phyloP scores from a whole-genome alignment of 2,797 vertebrate species.

The Margarornis squamiger region DNA sequence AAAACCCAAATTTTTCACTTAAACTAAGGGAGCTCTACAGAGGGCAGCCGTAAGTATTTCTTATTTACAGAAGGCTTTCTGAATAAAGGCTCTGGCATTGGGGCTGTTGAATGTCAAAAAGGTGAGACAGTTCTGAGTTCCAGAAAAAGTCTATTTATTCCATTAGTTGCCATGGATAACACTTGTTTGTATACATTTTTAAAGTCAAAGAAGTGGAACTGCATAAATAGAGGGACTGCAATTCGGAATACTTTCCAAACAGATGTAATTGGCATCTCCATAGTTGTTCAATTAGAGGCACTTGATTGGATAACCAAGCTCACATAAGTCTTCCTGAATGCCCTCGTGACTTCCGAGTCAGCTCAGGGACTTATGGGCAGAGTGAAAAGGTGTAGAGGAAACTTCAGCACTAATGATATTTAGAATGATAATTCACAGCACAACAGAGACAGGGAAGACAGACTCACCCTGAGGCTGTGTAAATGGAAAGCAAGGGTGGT shows the following conservation, averaged over 20 bases:
- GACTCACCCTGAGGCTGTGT: background rate
- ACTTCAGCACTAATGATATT: background rate
- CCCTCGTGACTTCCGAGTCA: background rate
- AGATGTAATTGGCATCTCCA: background rate
- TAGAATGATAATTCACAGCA: background rate
- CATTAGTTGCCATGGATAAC: slow-evolving; percentile 29
- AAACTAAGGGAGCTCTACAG: background rate
- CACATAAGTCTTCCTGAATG: background rate
- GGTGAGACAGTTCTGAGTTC: background rate
- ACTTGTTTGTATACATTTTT: background rate
- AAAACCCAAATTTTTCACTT: background rate
- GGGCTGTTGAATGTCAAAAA: background rate
- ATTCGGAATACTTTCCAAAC: slow-evolving; percentile 15
- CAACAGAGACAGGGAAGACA: background rate
- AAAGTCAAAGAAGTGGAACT: slow-evolving; percentile 1
- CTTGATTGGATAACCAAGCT: background rate
- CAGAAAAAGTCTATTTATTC: slow-evolving; percentile 44
- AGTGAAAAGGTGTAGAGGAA: background rate
- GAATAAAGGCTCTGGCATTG: background rate
- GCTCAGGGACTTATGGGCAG: background rate
- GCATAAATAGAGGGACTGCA: background rate
- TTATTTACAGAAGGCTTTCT: background rate
- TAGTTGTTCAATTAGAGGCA: background rate
- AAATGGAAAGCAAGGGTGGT: background rate
- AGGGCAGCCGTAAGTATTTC: background rate